Percentiles rank a stretch among this genome's conserved stretches.
Evolutionary conservation across 2,888 invertebrate species (phyloP).

Genomic region (Platycnemis pennipes): DNA sequence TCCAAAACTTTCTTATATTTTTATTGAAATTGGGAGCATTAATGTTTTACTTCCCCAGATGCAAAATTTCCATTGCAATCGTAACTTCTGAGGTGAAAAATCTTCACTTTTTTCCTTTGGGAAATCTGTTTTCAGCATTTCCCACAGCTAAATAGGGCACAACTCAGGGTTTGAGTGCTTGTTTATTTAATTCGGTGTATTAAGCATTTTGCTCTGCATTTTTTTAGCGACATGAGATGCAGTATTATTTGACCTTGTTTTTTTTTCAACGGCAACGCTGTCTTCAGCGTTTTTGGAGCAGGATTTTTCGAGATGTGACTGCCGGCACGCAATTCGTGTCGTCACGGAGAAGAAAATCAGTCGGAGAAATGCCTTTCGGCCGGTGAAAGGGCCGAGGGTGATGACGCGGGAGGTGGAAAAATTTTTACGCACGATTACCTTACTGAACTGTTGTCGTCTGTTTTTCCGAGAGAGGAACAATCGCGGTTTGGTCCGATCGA

Average conservation of each 20-base stretch:
- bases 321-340: not conserved
- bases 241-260: not conserved
- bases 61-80: too few species aligned
- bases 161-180: too few species aligned
- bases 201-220: too few species aligned
- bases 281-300: not conserved
- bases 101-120: too few species aligned
- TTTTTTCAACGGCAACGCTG: not conserved
- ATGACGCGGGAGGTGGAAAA: not conserved
- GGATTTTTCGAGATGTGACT: not conserved
- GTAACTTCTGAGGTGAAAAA: too few species aligned
- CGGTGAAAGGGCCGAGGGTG: not conserved
- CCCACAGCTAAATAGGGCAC: too few species aligned
- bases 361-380: not conserved
- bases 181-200: too few species aligned
- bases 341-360: not conserved
- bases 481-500: not conserved
- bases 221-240: too few species aligned
- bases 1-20: too few species aligned
- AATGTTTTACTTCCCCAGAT: too few species aligned
- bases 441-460: conserved; percentile 3
- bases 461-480: conserved; percentile 17
- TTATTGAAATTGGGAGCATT: too few species aligned
- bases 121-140: too few species aligned
- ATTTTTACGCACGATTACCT: conserved; percentile 18